Evolutionary conservation across 2,797 vertebrate species (phyloP), one percentile per base, ranked within the genome.

Genomic region (Loris lydekkerianus): DNA sequence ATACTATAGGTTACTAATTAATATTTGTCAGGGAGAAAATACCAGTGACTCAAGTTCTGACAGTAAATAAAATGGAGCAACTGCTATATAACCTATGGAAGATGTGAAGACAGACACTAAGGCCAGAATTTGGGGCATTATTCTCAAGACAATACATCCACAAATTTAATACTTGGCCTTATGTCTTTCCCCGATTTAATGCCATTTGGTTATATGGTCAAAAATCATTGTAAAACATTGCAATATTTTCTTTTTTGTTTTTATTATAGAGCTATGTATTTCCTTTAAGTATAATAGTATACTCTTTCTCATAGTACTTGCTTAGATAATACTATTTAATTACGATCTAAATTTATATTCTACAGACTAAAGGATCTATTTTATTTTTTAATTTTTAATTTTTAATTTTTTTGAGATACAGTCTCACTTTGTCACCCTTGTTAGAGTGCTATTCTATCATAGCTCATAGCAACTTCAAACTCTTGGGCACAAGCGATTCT

Each of bases 251-350:
- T 86, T 10, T 65, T 69, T 90, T 31, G 0, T 84, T 97, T 70
- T 75, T 93, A 80, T 70, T 82, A 53, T 6, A 82, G 72, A 89
- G 43, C 8, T 56, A 58, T 7, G 3, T 37, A 67, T 69, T 87
- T 86, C 80, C 49, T 95, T 78, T 78, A 86, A 81, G 5, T 53
- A 34, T 34, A 34, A 34, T 34, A 84, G 4, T 67, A n/a, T 4
- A 7, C 40, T 76, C 72, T 85, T 87, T 72, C 65, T 96, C 76
- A 86, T 65, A 77, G 6, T 65, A 84, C 25, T 72, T 91, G 20
- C 7, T 86, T 94, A 65, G 15, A 40, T 92, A 92, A 10, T 89
- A 73, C 29, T 27, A 86, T 40, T 88, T 87, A 63, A 93, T 75
- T 76, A n/a, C 3, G 76, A 89, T 17, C 43, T 86, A 91, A 77